These are phyloP conservation scores for Hydraecia micacea DNA, from an alignment of 2,888 invertebrate species.

Conservation along the genomic window DNA sequence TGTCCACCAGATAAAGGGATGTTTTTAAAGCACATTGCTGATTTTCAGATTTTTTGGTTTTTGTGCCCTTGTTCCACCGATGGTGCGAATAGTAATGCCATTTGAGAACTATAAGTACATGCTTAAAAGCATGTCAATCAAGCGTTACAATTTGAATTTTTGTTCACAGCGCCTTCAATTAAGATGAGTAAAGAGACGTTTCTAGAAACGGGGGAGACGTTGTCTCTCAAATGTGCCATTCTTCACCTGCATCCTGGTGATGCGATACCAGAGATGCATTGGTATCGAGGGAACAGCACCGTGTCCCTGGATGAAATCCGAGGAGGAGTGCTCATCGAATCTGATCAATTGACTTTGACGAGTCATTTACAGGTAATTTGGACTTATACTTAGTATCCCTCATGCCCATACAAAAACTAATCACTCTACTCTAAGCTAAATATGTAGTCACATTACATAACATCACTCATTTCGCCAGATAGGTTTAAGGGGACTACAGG, in stretches of 20 bases:
- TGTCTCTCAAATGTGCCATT: slow-evolving; percentile 85
- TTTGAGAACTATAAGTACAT: not conserved
- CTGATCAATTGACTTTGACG: slow-evolving; percentile 83
- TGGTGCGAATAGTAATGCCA: not conserved
- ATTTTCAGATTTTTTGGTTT: too few relatives aligned
- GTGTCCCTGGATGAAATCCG: slow-evolving; percentile 82
- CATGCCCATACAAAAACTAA: not conserved
- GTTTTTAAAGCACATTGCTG: too few relatives aligned
- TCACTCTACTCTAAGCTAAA: not conserved
- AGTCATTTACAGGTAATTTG: slow-evolving; percentile 84
- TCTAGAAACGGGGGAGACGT: slow-evolving; percentile 84
- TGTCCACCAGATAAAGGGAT: too few relatives aligned
- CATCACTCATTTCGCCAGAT: not conserved
- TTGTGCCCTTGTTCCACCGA: too few relatives aligned
- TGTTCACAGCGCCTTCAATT: slow-evolving; percentile 82
- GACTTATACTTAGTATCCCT: not conserved
- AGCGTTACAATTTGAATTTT: slow-evolving; percentile 1
- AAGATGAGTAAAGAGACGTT: slow-evolving; percentile 85
- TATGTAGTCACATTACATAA: not conserved
- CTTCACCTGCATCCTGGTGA: slow-evolving; percentile 80
- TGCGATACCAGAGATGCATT: slow-evolving; percentile 78
- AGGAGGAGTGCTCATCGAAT: slow-evolving; percentile 88
- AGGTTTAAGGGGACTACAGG: too few relatives aligned
- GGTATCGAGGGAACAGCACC: slow-evolving; percentile 82
- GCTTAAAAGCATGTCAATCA: not conserved